phyloP scores from a whole-genome alignment of 2,888 invertebrate genomes.

The Torymus texanus region DNA sequence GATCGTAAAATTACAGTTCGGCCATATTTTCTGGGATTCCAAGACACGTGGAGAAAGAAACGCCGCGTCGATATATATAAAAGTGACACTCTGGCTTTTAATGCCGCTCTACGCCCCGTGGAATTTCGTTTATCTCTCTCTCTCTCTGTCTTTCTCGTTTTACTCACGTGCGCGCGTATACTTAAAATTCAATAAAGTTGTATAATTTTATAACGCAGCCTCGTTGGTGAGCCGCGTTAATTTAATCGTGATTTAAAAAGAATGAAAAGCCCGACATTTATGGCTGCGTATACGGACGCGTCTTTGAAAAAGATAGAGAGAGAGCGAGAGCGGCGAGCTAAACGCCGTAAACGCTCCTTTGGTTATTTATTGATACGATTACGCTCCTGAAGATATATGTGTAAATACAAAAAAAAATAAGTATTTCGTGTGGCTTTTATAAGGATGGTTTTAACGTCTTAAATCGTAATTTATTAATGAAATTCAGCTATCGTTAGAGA shows the following conservation, averaged over 20 bases:
- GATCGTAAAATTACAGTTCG: conserved; percentile 37
- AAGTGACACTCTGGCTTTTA: conserved; percentile 42
- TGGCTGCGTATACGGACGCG: conserved; percentile 7
- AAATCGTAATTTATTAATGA: conserved; percentile 53
- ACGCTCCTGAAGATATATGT: neutral
- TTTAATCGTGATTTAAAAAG: conserved; percentile 24
- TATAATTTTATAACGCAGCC: conserved; percentile 37
- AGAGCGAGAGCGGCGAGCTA: neutral
- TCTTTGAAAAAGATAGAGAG: neutral
- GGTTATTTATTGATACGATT: conserved; percentile 42
- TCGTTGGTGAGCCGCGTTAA: conserved; percentile 20
- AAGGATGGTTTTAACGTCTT: neutral
- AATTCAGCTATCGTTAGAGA: conserved; percentile 39
- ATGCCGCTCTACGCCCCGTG: neutral
- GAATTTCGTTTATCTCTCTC: no score
- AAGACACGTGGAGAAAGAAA: neutral
- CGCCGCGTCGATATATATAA: conserved; percentile 12
- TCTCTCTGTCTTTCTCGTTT: no score
- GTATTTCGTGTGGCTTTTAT: conserved; percentile 1
- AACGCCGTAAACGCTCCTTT: conserved; percentile 22
- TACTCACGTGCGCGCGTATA: neutral
- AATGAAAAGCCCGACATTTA: conserved; percentile 37
- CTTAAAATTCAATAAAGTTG: conserved; percentile 52
- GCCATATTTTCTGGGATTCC: conserved; percentile 37
- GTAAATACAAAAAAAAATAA: neutral